These are phyloP conservation scores for Archips xylosteana DNA, from an alignment of 2,888 invertebrate genomes.

Conservation along the genomic window DNA sequence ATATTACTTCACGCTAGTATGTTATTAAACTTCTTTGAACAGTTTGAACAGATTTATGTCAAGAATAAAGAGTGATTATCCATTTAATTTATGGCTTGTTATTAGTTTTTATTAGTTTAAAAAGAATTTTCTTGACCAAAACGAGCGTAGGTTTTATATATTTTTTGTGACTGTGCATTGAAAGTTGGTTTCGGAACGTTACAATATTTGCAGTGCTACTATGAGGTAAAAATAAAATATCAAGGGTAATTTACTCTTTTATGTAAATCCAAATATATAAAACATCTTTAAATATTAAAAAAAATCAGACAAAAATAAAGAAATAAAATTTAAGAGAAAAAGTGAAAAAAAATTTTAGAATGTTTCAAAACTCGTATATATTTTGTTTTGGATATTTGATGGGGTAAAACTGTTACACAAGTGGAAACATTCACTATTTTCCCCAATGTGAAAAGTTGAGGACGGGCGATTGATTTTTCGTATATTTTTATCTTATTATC, in stretches of 20 bases:
- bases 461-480: conserved; percentile 32
- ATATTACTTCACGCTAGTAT: not conserved
- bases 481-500: conserved; percentile 21
- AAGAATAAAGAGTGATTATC: not conserved
- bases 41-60: too few species aligned
- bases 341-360: not conserved
- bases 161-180: not conserved
- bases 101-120: too few species aligned
- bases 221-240: not conserved
- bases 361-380: not conserved
- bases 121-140: not conserved
- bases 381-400: not conserved
- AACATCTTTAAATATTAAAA: not conserved
- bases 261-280: not conserved
- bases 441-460: conserved; percentile 18
- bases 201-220: not conserved
- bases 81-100: too few species aligned
- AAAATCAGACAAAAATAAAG: not conserved
- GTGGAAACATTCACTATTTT: conserved; percentile 26
- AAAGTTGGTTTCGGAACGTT: conserved; percentile 11
- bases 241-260: not conserved
- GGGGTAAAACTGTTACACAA: not conserved
- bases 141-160: not conserved
- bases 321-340: not conserved
- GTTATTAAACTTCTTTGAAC: not conserved